Evolutionary conservation across 2,113 vertebrate genomes (phyloP).

Genomic region (Raphicerus campestris): DNA sequence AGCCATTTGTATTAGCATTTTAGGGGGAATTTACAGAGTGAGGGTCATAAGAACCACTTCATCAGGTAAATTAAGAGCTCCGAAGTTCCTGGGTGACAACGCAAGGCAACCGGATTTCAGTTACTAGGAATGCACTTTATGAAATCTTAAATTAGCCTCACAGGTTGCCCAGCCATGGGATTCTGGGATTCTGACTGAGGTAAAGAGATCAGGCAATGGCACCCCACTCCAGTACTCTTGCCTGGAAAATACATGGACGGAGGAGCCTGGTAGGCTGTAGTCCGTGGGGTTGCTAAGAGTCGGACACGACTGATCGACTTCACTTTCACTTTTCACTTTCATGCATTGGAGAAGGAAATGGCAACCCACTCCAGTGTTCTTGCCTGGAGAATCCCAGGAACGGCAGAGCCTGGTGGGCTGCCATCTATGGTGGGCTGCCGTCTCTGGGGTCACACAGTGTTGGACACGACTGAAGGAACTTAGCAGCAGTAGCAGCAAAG

Average conservation of each 20-base stretch:
- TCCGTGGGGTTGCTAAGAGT: too few species aligned
- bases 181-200: not conserved
- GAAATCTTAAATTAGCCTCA: not conserved
- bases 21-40: not conserved
- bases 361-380: too few species aligned
- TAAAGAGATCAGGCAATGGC: not conserved
- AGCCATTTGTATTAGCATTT: not conserved
- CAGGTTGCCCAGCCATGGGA: not conserved
- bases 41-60: not conserved
- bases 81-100: not conserved
- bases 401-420: fast-evolving
- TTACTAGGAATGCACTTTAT: not conserved
- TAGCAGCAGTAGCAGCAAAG: not conserved
- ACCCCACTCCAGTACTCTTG: too few species aligned
- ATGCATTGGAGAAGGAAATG: too few species aligned
- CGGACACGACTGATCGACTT: too few species aligned
- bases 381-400: too few species aligned
- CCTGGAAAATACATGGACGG: too few species aligned
- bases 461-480: too few species aligned
- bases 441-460: too few species aligned
- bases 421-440: too few species aligned
- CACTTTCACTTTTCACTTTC: too few species aligned
- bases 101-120: not conserved
- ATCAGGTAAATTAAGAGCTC: not conserved
- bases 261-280: too few species aligned